These are phyloP conservation scores for Ochropleura plecta DNA, from an alignment of 2,888 invertebrate genomes.

Conservation along the genomic window DNA sequence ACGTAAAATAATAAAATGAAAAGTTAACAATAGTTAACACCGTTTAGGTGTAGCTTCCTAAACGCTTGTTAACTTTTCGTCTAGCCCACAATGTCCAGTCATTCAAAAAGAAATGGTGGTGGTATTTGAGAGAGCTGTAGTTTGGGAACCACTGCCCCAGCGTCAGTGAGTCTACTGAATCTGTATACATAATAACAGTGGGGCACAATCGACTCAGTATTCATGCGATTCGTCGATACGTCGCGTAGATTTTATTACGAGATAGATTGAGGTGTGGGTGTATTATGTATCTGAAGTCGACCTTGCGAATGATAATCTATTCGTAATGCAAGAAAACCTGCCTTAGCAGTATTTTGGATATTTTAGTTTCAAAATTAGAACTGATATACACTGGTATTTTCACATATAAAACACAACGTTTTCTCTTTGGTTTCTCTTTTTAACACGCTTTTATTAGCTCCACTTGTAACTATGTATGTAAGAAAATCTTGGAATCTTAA, in stretches of 20 bases:
- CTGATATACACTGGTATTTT: not conserved
- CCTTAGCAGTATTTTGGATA: not conserved
- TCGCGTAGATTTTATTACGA: constrained; percentile 39
- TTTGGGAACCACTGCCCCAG: constrained; percentile 39
- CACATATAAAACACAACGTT: too few relatives aligned
- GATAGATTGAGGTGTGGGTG: not conserved
- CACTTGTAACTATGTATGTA: too few relatives aligned
- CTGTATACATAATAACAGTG: constrained; percentile 44
- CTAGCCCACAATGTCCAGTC: too few relatives aligned
- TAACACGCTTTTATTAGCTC: too few relatives aligned
- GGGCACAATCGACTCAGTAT: constrained; percentile 36
- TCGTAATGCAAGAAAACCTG: constrained; percentile 14
- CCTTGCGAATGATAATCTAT: constrained; percentile 8
- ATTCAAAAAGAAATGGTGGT: too few relatives aligned
- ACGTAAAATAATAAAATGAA: too few relatives aligned
- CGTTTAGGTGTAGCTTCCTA: too few relatives aligned
- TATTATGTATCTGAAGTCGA: constrained; percentile 17
- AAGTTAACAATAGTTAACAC: too few relatives aligned
- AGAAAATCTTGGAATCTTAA: too few relatives aligned
- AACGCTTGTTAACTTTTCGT: too few relatives aligned
- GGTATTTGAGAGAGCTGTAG: not conserved
- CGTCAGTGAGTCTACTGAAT: constrained; percentile 56
- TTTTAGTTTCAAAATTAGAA: too few relatives aligned
- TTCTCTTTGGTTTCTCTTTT: not conserved
- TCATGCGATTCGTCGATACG: constrained; percentile 45